These are phyloP conservation scores for Spodoptera litura DNA, from an alignment of 1,140 invertebrate genomes.

Conservation along the genomic window DNA sequence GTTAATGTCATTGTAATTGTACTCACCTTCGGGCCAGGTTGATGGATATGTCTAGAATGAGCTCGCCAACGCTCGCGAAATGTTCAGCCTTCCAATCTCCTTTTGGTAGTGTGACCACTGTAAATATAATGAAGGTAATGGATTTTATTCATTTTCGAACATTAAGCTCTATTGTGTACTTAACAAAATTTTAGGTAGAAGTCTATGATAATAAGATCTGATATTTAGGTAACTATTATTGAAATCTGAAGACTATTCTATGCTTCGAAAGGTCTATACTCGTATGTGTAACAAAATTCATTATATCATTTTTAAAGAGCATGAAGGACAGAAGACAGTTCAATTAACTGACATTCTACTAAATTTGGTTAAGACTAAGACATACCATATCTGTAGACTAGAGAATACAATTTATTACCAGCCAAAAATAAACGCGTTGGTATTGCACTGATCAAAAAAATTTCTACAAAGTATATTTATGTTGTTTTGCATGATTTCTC, in stretches of 20 bases:
- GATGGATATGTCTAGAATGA: constrained; percentile 94
- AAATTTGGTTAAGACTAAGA: too few relatives aligned
- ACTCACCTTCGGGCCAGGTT: constrained; percentile 95
- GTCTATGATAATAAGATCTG: too few relatives aligned
- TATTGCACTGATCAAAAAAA: too few relatives aligned
- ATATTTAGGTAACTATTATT: too few relatives aligned
- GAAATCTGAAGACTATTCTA: neutral
- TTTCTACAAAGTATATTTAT: too few relatives aligned
- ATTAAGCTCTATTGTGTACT: neutral
- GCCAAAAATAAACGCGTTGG: too few relatives aligned
- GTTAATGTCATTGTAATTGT: constrained; percentile 28
- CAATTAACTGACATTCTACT: too few relatives aligned
- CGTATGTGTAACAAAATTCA: neutral
- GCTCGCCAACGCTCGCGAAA: constrained; percentile 93
- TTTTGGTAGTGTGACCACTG: constrained; percentile 92
- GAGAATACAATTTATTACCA: too few relatives aligned
- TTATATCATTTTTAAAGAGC: too few relatives aligned
- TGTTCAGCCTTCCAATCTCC: constrained; percentile 92
- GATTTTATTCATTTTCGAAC: neutral
- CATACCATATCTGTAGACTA: too few relatives aligned
- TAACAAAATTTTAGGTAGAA: too few relatives aligned
- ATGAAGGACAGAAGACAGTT: too few relatives aligned
- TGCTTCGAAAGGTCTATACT: neutral
- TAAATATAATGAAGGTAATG: constrained; percentile 57
- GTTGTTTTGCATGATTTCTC: neutral